Evolutionary conservation across 2,797 vertebrate genomes (phyloP), one percentile per base, ranked within the genome.

Genomic region (Champsocephalus esox): DNA sequence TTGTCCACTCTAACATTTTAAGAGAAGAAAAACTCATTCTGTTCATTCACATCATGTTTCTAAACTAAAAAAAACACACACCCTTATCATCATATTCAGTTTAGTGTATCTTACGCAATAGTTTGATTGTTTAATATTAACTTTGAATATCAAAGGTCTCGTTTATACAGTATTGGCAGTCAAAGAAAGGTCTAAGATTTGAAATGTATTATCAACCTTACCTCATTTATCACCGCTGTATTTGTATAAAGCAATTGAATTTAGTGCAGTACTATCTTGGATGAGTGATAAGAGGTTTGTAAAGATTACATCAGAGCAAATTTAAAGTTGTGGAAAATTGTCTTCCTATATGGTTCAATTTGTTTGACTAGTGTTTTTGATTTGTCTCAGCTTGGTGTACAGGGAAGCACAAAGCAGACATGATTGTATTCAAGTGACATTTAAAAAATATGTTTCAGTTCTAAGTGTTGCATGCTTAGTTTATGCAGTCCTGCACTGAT

Each of bases 71-170:
- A 54, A 66, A 10, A 24, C 1, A 9, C 56, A 13, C 19, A 12
- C 3, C 28, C 9, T 10, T 17, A 62, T 21, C 4, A 58, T 56
- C 0, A 38, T n/a, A 49, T 46, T 65, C 13, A 66, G 12, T 1
- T 17, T 6, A 57, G 12, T 43, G n/a, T 11, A 21, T 72, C 11
- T 73, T 48, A 58, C 9, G 4, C 12, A 50, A 34, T 58, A 0
- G 2, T 14, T 11, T 17, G 7, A 45, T 64, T 61, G 70, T 81
- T 50, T 68, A 78, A 66, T 70, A 80, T 89, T 76, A 89, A 77
- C 79, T 72, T 55, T 6, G 62, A 75, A 86, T 74, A 78, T 85
- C 87, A 92, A 92, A 90, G 87, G 80, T 90, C 83, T 65, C 17
- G 3, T 77, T 80, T 77, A 88, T 89, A 61, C 54, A 58, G 45